Evolutionary conservation across 2,888 invertebrate genomes (phyloP), one percentile per base, ranked within the genome.

Genomic region (Dicyrtomina minuta): DNA sequence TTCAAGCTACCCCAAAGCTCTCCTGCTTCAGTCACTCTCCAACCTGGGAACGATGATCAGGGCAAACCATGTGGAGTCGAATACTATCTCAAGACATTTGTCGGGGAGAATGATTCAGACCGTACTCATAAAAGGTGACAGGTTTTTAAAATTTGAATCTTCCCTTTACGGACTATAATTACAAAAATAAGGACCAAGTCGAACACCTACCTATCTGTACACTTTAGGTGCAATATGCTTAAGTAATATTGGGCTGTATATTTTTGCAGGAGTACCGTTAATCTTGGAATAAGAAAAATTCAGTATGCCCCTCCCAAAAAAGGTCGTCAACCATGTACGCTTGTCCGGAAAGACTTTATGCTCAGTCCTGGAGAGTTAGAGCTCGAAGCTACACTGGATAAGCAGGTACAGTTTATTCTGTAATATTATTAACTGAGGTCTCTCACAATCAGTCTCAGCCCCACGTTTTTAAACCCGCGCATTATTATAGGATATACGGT

Each of bases 291-390:
- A 77, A 87, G 96, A 66, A 96, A 96, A 83, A 88, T 96, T 75
- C 96, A 96, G 82, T 96, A 88, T 82, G 94, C 95, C 8, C 96
- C 95, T 1, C 88, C 90, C 66, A 93, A 92, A 82, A 89, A 91
- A 62, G 92, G 92, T 46, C 88, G 91, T 64, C 96, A 96, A 83
- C 96, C 96, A 1, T 94, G 93, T 84, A 95, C 95, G 0, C 89
- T 96, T 71, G 94, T 95, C 27, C 88, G 93, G 74, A 96, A 96
- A 84, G 96, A 96, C 82, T 96, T 96, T 82, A 88, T 96, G 82
- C 86, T 96, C 77, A 95, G 95, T 77, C 95, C 96, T 5, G 96
- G 96, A 0, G 95, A 95, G 80, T 86, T 97, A 15, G 94, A 96
- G 81, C 84, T 96, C 66, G 96, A 97, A 84, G 92, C 93, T 0